phyloP scores from a whole-genome alignment of 2,797 vertebrate genomes.

The Girardinus metallicus region DNA sequence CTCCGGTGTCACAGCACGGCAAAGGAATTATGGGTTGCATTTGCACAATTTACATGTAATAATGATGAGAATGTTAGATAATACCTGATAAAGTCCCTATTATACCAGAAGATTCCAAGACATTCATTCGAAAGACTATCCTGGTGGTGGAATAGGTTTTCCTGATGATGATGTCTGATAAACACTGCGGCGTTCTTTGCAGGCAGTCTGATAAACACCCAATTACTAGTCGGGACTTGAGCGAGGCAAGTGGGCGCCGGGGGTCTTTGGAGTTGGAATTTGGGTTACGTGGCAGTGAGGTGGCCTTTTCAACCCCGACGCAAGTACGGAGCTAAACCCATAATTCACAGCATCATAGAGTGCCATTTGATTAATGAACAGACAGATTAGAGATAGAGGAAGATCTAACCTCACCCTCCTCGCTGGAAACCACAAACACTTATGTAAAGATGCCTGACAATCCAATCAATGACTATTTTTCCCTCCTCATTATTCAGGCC shows the following conservation, averaged over 20 bases:
- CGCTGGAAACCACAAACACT: constrained; percentile 53
- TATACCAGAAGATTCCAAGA: constrained; percentile 5
- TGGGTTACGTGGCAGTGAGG: constrained; percentile 30
- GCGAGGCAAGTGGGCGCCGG: constrained; percentile 74
- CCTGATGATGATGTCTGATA: constrained; percentile 94
- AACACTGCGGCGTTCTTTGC: constrained; percentile 81
- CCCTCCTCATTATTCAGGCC: constrained; percentile 40
- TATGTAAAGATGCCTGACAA: constrained; percentile 47
- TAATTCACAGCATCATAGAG: constrained; percentile 79
- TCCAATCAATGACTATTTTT: constrained; percentile 60
- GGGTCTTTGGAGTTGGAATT: constrained; percentile 61
- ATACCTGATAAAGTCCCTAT: constrained; percentile 28
- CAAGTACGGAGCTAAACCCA: constrained; percentile 51
- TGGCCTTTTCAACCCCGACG: constrained; percentile 60
- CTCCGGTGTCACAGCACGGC: constrained; percentile 47
- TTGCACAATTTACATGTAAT: constrained; percentile 71
- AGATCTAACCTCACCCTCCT: constrained; percentile 66
- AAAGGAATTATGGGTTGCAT: constrained; percentile 55
- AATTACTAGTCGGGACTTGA: constrained; percentile 89
- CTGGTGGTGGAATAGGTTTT: constrained; percentile 75
- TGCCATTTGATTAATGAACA: constrained; percentile 83
- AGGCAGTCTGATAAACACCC: constrained; percentile 95
- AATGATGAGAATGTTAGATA: constrained; percentile 45
- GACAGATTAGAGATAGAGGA: constrained; percentile 66
- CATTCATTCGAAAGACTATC: constrained; percentile 52